Evolutionary conservation across 2,888 invertebrate species (phyloP).

Genomic region (Athripsodes cinereus): DNA sequence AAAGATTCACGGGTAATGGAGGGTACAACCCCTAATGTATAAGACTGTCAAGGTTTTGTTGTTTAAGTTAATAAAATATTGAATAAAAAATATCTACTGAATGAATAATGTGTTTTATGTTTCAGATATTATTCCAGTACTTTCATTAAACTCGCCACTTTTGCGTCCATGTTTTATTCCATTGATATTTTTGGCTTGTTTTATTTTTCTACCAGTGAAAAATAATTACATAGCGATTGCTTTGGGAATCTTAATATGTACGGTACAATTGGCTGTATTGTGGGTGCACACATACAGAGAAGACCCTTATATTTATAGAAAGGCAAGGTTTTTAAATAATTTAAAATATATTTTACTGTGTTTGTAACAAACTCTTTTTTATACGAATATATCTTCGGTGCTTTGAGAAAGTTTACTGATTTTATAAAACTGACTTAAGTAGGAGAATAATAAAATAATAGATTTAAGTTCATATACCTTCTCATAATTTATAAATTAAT

Average conservation of each 20-base stretch:
- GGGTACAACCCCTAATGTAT: no score
- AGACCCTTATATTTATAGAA: conserved; percentile 36
- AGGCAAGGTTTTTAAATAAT: conserved; percentile 34
- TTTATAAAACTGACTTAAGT: no score
- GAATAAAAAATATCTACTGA: no score
- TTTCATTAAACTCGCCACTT: conserved; percentile 51
- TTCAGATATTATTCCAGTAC: conserved; percentile 62
- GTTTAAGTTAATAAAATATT: no score
- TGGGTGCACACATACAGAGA: conserved; percentile 50
- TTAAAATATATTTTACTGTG: neutral
- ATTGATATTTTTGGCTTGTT: conserved; percentile 69
- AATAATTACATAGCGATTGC: conserved; percentile 64
- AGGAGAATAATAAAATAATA: no score
- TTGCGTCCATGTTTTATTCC: conserved; percentile 66
- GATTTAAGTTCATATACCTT: no score
- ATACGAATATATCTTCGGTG: no score
- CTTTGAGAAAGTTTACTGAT: no score
- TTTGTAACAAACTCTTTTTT: neutral
- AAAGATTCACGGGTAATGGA: no score
- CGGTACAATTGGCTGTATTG: conserved; percentile 57
- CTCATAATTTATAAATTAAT: no score
- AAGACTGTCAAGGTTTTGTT: no score
- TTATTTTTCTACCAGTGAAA: conserved; percentile 77
- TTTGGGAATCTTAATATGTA: conserved; percentile 62
- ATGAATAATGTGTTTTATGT: conserved; percentile 30